Base-by-base conservation (phyloP, 2,797 vertebrate species). In the Falco peregrinus region DNA sequence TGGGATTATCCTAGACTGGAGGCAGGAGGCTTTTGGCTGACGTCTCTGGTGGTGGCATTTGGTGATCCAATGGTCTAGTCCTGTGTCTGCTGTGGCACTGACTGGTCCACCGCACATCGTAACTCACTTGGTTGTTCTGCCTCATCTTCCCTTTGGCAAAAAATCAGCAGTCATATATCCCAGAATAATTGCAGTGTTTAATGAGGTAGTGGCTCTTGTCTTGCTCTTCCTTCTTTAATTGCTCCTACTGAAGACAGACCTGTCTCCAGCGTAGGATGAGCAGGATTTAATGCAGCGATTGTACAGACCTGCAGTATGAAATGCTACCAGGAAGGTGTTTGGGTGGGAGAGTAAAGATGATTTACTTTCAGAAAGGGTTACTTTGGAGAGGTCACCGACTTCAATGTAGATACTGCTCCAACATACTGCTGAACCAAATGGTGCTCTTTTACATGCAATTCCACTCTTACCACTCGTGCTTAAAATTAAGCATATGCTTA, bases 401-500 rank as follows among this genome's bases (percentile, higher is more conserved):
- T 84, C 84, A 88, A 73, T 78, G 86, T 81, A 67, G 65, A 48
- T 76, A 75, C 17, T 14, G 37, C 45, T 92, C 61, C 65, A 76
- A 69, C 37, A 56, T 73, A 79, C 17, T 79, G 63, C 47, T 17
- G 13, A 83, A 76, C 31, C 6, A 84, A 92, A 82, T n/a, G n/a
- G 69, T 6, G 4, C 73, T 79, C 48, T 81, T 95, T 59, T 59
- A 26, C 92, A 47, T 63, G 47, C 77, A 94, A 10, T 63, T 71
- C 73, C 64, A 75, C 57, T 68, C 64, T 90, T 85, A 64, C 75
- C 48, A 81, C 31, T 94, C 84, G 87, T 92, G 94, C 94, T 96
- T 95, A 96, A 96, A 97, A 92, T 86, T 94, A 96, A 95, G 95
- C 65, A 84, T 84, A 92, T 70, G 84, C 84, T 93, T 92, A 96